Percentiles rank a stretch among this genome's conserved stretches.
phyloP scores from a whole-genome alignment of 2,888 invertebrate species.

The Zaprionus bogoriensis region DNA sequence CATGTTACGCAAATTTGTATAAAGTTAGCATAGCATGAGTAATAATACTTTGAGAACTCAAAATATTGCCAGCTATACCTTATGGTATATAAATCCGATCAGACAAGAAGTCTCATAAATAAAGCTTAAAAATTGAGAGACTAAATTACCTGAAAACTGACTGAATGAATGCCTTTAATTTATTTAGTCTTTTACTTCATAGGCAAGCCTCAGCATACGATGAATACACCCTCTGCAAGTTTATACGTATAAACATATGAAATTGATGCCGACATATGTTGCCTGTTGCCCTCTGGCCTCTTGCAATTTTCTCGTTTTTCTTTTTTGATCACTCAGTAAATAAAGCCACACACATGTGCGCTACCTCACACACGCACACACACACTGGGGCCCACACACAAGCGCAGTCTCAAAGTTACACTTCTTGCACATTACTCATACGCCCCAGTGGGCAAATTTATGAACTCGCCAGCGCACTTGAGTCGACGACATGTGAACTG shows the following conservation, averaged over 20 bases:
- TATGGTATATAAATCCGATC: no score
- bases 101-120: no score
- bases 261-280: conserved; percentile 67
- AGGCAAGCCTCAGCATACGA: no score
- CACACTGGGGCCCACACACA: neutral
- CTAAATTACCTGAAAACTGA: no score
- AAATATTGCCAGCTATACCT: no score
- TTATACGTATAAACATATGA: conserved; percentile 33
- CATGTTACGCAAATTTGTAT: no score
- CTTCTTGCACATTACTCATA: conserved; percentile 72
- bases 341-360: neutral
- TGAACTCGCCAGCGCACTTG: conserved; percentile 74
- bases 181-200: no score
- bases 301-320: conserved; percentile 39
- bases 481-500: conserved; percentile 63
- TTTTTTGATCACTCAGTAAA: neutral
- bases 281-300: conserved; percentile 63
- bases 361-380: neutral
- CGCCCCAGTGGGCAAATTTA: conserved; percentile 79
- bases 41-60: no score
- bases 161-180: no score
- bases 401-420: conserved; percentile 45
- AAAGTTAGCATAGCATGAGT: no score
- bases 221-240: no score
- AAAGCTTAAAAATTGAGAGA: no score